Conservation (phyloP, 2,113 vertebrate genomes). For the Tachysurus fulvidraco region DNA sequence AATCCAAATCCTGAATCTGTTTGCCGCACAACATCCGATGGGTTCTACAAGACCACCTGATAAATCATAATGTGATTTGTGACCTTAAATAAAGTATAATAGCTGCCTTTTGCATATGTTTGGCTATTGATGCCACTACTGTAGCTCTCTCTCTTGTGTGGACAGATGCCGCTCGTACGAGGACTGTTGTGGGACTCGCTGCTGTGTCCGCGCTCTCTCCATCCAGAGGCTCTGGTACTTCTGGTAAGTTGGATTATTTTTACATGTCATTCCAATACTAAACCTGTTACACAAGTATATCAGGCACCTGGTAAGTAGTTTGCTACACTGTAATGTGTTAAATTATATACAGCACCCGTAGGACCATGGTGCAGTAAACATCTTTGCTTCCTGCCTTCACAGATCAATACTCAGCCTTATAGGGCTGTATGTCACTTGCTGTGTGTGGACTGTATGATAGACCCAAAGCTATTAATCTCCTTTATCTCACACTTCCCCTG, state of each 20-base stretch:
- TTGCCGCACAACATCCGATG: neutral
- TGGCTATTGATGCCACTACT: conserved; percentile 38
- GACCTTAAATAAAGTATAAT: neutral
- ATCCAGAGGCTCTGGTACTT: conserved; percentile 98
- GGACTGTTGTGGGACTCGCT: conserved; percentile 95
- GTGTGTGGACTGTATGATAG: conserved; percentile 2
- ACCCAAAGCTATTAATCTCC: conserved; percentile 25
- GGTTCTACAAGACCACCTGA: neutral
- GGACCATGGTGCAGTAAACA: neutral
- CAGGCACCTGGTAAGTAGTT: neutral
- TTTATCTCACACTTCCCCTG: neutral
- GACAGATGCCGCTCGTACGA: conserved; percentile 94
- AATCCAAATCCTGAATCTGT: neutral
- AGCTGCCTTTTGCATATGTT: conserved; percentile 40
- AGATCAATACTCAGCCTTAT: conserved; percentile 37
- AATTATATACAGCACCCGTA: neutral
- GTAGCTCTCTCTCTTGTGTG: conserved; percentile 2
- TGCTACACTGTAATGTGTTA: neutral
- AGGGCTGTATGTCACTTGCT: conserved; percentile 10
- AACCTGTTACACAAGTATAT: neutral
- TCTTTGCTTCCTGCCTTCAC: neutral
- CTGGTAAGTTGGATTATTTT: conserved; percentile 77
- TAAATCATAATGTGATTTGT: neutral
- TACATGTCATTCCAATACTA: neutral
- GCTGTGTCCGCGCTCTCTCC: conserved; percentile 91